A percentile compares a stretch with the other conserved stretches of the same genome.
phyloP scores from a whole-genome alignment of 2,113 vertebrate species.

The Thinocorus orbignyianus region DNA sequence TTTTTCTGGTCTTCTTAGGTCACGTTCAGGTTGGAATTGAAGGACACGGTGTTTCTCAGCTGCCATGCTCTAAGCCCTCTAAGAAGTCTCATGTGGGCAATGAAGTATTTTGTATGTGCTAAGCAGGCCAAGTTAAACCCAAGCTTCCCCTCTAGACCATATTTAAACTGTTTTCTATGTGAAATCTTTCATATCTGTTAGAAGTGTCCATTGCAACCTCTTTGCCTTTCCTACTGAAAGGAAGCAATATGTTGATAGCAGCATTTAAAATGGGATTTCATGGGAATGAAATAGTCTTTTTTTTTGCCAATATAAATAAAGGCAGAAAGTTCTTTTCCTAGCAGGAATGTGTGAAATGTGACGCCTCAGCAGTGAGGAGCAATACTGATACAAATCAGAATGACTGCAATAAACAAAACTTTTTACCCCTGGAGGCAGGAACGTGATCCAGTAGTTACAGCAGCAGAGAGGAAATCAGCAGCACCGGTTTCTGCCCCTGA shows the following conservation, averaged over 20 bases:
- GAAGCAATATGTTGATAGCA: not conserved
- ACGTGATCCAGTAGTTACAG: not conserved
- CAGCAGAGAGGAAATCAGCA: not conserved
- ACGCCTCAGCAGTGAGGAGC: not conserved
- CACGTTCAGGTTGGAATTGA: not conserved
- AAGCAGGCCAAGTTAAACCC: not conserved
- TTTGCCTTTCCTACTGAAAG: not conserved
- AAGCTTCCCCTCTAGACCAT: not conserved
- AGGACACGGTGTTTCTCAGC: not conserved
- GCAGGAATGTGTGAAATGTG: not conserved
- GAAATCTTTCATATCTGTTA: not conserved
- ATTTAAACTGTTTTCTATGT: not conserved
- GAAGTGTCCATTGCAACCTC: rapidly evolving
- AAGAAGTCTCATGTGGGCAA: not conserved
- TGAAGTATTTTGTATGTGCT: not conserved
- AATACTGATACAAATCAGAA: not conserved
- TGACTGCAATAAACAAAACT: not conserved
- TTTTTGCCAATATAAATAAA: conserved; percentile 28
- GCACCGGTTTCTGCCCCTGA: not conserved
- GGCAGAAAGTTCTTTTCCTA: not conserved
- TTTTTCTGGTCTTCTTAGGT: not conserved
- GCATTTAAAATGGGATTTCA: conserved; percentile 9
- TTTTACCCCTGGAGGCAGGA: not conserved
- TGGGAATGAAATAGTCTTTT: not conserved
- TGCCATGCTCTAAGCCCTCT: not conserved